Conservation (phyloP, 2,113 vertebrate genomes). For the Nipponia nippon region DNA sequence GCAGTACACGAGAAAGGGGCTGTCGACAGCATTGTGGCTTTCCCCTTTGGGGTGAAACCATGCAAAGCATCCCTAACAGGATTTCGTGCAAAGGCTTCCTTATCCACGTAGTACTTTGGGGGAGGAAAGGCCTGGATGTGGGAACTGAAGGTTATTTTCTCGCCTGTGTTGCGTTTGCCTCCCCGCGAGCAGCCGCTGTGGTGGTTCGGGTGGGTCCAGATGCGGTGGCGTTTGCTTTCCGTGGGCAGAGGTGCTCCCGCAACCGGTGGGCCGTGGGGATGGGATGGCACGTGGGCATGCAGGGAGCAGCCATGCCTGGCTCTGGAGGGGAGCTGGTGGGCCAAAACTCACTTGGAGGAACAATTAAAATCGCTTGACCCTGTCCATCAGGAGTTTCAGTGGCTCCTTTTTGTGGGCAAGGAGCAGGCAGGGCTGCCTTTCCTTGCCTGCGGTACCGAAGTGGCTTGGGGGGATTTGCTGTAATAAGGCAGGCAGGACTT, state of each 20-base stretch:
- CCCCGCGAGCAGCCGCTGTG: accelerated
- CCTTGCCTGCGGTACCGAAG: not conserved
- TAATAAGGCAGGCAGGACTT: not conserved
- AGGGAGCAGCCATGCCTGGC: accelerated
- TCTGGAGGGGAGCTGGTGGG: not conserved
- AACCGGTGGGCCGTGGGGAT: no score
- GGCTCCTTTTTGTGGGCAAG: not conserved
- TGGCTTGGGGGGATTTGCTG: not conserved
- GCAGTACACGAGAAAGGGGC: accelerated
- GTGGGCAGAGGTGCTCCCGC: not conserved
- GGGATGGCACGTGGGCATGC: accelerated
- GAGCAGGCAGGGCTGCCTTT: not conserved
- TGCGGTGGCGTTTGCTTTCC: accelerated
- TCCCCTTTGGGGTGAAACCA: not conserved
- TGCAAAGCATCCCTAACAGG: not conserved
- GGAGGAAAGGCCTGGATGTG: not conserved
- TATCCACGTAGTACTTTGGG: not conserved
- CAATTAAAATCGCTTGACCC: not conserved
- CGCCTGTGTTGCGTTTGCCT: not conserved
- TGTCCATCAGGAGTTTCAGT: not conserved
- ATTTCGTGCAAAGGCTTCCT: not conserved
- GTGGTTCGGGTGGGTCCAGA: not conserved
- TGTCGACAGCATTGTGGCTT: not conserved
- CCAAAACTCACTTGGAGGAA: not conserved
- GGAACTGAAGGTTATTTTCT: not conserved